Conservation (phyloP, 2,888 invertebrate species). For the Odontocerum albicorne region DNA sequence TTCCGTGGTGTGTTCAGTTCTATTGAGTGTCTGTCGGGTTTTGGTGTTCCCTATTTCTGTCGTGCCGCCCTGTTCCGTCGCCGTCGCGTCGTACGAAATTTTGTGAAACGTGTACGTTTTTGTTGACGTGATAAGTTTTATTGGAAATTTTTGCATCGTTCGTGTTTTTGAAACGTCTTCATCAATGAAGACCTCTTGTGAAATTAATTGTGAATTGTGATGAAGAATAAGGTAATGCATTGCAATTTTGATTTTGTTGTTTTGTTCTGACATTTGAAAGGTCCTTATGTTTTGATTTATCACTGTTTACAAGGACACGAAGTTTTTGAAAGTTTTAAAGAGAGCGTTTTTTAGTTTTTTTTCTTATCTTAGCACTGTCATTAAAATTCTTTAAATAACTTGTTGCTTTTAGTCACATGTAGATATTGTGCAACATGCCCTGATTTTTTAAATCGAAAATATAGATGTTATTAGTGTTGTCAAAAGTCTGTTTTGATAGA, state of each 20-base stretch:
- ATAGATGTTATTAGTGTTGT: no score
- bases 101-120: conserved; percentile 31
- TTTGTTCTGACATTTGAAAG: conserved; percentile 23
- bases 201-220: conserved; percentile 25
- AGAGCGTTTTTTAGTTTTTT: no score
- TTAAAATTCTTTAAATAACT: no score
- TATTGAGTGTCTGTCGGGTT: conserved; percentile 15
- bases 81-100: conserved; percentile 18
- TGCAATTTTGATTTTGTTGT: conserved; percentile 4
- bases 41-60: conserved; percentile 39
- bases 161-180: conserved; percentile 19
- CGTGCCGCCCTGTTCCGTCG: conserved; percentile 18
- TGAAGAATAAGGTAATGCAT: conserved; percentile 32
- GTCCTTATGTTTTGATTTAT: conserved; percentile 29
- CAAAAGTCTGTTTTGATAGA: no score
- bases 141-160: conserved; percentile 13
- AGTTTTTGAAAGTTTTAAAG: no score
- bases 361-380: no score
- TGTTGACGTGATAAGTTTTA: conserved; percentile 23
- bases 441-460: no score
- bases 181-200: conserved; percentile 28
- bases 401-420: no score
- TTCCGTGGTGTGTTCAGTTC: conserved; percentile 17
- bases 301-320: background rate
- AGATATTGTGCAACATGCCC: no score